phyloP scores from a whole-genome alignment of 2,888 invertebrate genomes.

The Lepidocyrtoides sp. region DNA sequence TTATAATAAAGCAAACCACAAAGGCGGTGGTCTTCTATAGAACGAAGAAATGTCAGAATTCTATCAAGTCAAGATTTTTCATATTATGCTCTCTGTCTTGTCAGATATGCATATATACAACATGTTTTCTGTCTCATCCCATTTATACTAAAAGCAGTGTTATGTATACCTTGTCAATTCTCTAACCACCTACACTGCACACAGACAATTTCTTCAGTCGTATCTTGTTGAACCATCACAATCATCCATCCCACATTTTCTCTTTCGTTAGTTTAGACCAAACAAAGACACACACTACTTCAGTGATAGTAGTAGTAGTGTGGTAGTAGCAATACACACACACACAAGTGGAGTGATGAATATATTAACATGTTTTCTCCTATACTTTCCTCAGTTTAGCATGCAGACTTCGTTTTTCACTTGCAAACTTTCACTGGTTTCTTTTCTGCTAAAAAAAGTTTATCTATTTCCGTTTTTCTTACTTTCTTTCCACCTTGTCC shows the following conservation, averaged over 20 bases:
- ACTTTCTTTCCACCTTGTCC: background rate
- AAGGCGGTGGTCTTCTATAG: too few relatives aligned
- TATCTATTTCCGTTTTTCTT: background rate
- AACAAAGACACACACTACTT: too few relatives aligned
- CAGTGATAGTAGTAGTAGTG: too few relatives aligned
- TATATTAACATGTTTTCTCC: constrained; percentile 34
- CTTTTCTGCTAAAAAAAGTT: background rate
- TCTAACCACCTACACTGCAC: background rate
- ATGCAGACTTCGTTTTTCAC: constrained; percentile 42
- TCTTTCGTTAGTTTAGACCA: background rate
- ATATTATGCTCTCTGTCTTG: background rate
- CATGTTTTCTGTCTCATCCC: background rate
- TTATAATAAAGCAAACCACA: too few relatives aligned
- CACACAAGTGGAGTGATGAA: constrained; percentile 14
- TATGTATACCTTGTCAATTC: background rate
- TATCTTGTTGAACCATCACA: constrained; percentile 4
- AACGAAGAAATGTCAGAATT: constrained; percentile 8
- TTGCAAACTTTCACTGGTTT: background rate
- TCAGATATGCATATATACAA: background rate
- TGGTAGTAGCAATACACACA: background rate
- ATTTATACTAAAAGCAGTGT: too few relatives aligned
- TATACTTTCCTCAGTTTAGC: background rate
- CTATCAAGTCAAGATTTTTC: background rate
- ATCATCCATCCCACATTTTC: constrained; percentile 11
- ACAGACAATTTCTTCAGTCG: background rate